A percentile compares a stretch with the other conserved stretches of the same genome.
phyloP scores from a whole-genome alignment of 2,888 invertebrate genomes.

The Augochlorella aurata region DNA sequence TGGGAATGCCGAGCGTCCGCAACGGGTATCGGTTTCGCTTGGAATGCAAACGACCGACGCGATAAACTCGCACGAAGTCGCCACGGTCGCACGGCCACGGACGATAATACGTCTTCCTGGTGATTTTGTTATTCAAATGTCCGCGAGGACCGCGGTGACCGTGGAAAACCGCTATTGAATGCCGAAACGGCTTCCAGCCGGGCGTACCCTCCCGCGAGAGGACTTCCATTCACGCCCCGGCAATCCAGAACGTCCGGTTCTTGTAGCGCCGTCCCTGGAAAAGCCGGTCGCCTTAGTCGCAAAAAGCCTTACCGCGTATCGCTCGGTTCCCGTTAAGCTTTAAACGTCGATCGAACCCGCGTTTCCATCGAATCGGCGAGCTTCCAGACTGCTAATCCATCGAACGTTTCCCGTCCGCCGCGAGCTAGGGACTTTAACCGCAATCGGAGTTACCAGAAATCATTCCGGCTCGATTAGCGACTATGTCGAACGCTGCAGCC shows the following conservation, averaged over 20 bases:
- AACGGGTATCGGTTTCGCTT: constrained; percentile 60
- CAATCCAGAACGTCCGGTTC: constrained; percentile 53
- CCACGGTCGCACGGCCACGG: constrained; percentile 44
- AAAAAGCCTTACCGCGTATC: constrained; percentile 49
- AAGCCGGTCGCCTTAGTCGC: constrained; percentile 44
- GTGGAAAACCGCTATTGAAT: constrained; percentile 71
- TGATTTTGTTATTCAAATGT: constrained; percentile 80
- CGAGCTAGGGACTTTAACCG: background rate
- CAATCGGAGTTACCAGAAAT: too few relatives aligned
- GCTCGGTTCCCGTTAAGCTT: constrained; percentile 47
- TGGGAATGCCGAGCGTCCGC: constrained; percentile 47
- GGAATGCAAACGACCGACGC: constrained; percentile 70
- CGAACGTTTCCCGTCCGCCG: background rate
- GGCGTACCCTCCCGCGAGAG: constrained; percentile 43
- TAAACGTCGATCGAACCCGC: constrained; percentile 23
- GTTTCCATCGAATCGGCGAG: background rate
- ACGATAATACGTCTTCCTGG: constrained; percentile 67
- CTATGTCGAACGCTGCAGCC: too few relatives aligned
- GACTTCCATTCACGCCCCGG: constrained; percentile 63
- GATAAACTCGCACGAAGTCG: constrained; percentile 61
- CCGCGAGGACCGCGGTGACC: constrained; percentile 38
- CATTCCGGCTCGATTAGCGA: too few relatives aligned
- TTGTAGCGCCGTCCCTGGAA: constrained; percentile 35
- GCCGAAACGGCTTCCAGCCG: constrained; percentile 58
- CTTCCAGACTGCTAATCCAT: constrained; percentile 2